Percentiles rank a stretch among this genome's conserved stretches.
These are phyloP conservation scores for Temnothorax longispinosus DNA, from an alignment of 1,140 invertebrate genomes.

Conservation along the genomic window DNA sequence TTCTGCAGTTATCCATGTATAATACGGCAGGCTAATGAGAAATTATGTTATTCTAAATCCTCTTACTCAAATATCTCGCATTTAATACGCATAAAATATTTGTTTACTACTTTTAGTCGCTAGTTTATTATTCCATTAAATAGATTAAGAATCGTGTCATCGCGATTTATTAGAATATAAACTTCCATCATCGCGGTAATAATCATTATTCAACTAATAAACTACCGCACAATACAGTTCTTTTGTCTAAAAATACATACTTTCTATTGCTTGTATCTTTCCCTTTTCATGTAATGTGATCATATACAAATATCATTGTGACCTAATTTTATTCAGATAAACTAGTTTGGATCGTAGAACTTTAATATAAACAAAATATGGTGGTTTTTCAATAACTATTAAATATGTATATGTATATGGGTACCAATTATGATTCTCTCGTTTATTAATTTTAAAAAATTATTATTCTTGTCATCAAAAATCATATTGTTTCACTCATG, in stretches of 20 bases:
- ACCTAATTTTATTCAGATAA: neutral
- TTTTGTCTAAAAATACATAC: neutral
- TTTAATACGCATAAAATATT: neutral
- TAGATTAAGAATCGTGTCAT: neutral
- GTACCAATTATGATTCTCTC: neutral
- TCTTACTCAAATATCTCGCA: neutral
- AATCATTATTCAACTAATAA: neutral
- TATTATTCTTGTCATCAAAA: constrained; percentile 11
- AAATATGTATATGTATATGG: neutral
- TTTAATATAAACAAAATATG: neutral
- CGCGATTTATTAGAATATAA: constrained; percentile 11
- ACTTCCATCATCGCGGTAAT: neutral
- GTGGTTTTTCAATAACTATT: neutral
- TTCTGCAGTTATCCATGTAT: neutral
- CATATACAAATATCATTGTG: neutral
- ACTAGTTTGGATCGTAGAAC: neutral
- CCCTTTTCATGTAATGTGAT: neutral
- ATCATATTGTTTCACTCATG: neutral
- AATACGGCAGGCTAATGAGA: constrained; percentile 10
- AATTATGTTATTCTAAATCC: constrained; percentile 23
- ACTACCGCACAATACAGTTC: neutral
- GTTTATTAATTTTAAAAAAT: neutral
- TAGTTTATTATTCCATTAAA: neutral
- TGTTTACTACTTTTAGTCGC: constrained; percentile 1
- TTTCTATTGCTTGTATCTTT: neutral